A percentile compares a stretch with the other conserved stretches of the same genome.
Conservation (phyloP, 2,888 invertebrate species). For the Drosophila meridionalis region DNA sequence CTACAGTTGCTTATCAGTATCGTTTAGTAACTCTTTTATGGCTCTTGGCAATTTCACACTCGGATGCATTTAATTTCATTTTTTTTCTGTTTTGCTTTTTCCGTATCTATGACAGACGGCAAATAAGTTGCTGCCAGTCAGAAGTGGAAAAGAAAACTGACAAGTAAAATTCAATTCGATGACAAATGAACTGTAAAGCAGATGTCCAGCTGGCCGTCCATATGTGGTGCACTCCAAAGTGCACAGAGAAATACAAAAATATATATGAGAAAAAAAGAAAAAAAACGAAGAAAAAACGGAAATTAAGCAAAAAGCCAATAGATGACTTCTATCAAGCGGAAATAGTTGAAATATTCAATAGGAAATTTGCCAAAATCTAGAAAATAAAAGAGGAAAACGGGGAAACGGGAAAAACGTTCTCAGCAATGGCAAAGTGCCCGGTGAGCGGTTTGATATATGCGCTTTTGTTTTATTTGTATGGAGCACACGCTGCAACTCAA, state of each 20-base stretch:
- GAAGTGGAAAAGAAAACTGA: constrained; percentile 35
- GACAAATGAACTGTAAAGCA: constrained; percentile 74
- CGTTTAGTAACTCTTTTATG: constrained; percentile 37
- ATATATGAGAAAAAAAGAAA: constrained; percentile 18
- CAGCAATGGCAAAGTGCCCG: background rate
- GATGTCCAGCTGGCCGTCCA: constrained; percentile 60
- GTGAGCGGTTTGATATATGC: constrained; percentile 9
- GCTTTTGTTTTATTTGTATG: constrained; percentile 31
- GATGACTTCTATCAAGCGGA: constrained; percentile 56
- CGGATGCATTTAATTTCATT: constrained; percentile 67
- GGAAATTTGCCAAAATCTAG: constrained; percentile 48
- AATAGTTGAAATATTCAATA: constrained; percentile 66
- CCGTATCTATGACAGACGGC: constrained; percentile 63
- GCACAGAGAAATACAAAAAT: constrained; percentile 31
- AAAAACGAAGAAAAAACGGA: constrained; percentile 57
- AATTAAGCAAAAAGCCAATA: constrained; percentile 62
- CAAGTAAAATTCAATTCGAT: constrained; percentile 70
- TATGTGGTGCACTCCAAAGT: constrained; percentile 20
- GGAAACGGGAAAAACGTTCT: background rate
- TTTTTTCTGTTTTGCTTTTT: constrained; percentile 9
- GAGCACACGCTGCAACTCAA: constrained; percentile 54
- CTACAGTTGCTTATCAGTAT: constrained; percentile 9
- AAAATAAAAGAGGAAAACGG: constrained; percentile 13
- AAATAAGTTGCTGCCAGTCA: constrained; percentile 56
- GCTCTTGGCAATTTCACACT: constrained; percentile 64